These are phyloP conservation scores for Octomys mimax DNA, from an alignment of 2,797 vertebrate species.

Conservation along the genomic window DNA sequence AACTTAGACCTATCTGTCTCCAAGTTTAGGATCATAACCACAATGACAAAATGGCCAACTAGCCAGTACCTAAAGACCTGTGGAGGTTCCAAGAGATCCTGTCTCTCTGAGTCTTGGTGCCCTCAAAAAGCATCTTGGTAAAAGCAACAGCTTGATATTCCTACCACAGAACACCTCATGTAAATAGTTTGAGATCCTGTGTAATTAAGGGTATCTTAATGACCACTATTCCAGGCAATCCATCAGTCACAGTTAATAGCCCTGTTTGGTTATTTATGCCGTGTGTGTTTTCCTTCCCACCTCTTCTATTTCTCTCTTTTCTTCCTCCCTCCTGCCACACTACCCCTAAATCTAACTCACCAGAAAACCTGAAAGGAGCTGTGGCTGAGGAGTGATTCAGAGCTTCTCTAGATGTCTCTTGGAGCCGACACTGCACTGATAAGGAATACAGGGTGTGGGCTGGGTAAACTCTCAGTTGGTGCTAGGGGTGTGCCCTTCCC, in stretches of 20 bases:
- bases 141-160: constrained; percentile 54
- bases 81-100: not conserved
- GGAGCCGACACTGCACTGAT: not conserved
- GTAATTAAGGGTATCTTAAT: constrained; percentile 82
- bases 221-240: constrained; percentile 77
- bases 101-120: not conserved
- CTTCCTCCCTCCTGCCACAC: constrained; percentile 58
- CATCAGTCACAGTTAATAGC: constrained; percentile 80
- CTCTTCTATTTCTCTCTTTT: constrained; percentile 68
- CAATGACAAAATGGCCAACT: not conserved
- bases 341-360: constrained; percentile 62
- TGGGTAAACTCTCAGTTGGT: constrained; percentile 23
- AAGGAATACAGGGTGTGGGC: not conserved
- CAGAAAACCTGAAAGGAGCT: constrained; percentile 52
- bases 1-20: constrained; percentile 6
- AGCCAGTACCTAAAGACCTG: not conserved
- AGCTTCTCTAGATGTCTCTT: constrained; percentile 22
- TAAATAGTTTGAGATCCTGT: constrained; percentile 80
- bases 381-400: constrained; percentile 66
- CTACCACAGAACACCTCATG: constrained; percentile 1
- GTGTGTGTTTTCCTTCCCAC: constrained; percentile 71
- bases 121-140: constrained; percentile 48
- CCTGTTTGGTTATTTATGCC: constrained; percentile 75
- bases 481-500: not conserved
- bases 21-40: not conserved